These are phyloP conservation scores for Cataglyphis albicans DNA, from an alignment of 2,888 invertebrate genomes.

Conservation along the genomic window DNA sequence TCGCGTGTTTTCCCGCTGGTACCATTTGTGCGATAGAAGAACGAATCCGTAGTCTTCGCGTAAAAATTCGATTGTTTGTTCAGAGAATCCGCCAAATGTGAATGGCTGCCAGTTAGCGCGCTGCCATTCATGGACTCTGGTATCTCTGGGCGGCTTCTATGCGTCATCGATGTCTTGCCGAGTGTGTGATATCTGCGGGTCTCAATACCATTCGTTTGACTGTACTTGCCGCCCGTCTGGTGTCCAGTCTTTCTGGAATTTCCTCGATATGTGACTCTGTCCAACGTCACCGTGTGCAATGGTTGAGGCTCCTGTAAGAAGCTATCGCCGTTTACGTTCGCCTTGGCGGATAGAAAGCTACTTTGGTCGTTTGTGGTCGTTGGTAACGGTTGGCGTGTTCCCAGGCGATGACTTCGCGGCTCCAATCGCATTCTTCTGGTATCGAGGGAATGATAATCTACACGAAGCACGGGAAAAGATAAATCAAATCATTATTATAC, in stretches of 20 bases:
- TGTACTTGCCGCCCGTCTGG: slow-evolving; percentile 76
- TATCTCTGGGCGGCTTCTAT: slow-evolving; percentile 64
- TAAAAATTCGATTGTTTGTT: slow-evolving; percentile 74
- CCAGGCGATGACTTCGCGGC: slow-evolving; percentile 80
- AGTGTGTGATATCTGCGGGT: slow-evolving; percentile 81
- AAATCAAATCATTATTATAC: background rate
- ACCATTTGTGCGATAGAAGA: slow-evolving; percentile 79
- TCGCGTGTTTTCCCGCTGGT: slow-evolving; percentile 72
- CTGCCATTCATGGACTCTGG: slow-evolving; percentile 75
- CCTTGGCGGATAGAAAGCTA: slow-evolving; percentile 60
- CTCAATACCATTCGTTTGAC: slow-evolving; percentile 79
- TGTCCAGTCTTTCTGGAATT: slow-evolving; percentile 78
- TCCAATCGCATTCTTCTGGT: slow-evolving; percentile 79
- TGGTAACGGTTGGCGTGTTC: slow-evolving; percentile 70
- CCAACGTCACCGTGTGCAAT: slow-evolving; percentile 82
- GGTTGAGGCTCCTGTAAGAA: slow-evolving; percentile 73
- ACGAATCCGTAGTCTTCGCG: slow-evolving; percentile 72
- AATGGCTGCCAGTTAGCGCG: slow-evolving; percentile 68
- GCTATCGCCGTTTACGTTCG: slow-evolving; percentile 69
- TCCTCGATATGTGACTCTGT: slow-evolving; percentile 81
- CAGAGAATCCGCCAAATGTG: slow-evolving; percentile 72
- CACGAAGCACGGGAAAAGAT: background rate
- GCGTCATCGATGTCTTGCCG: slow-evolving; percentile 73
- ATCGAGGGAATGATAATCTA: slow-evolving; percentile 77
- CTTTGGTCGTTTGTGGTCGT: slow-evolving; percentile 66